These are phyloP conservation scores for Mythimna ferrago DNA, from an alignment of 2,888 invertebrate genomes.

Conservation along the genomic window DNA sequence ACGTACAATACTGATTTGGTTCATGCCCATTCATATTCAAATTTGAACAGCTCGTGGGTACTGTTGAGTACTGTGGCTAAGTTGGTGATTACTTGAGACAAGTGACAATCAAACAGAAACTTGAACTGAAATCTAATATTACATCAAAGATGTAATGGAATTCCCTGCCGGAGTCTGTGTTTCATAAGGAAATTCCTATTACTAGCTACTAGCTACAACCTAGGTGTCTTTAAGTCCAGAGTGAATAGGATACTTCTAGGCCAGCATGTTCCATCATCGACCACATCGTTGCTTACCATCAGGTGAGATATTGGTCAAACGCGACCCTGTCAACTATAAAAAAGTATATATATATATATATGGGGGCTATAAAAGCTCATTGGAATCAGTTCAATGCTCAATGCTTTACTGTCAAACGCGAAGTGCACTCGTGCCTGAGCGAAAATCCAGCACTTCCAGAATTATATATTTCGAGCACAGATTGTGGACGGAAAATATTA, in stretches of 20 bases:
- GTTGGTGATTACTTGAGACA: conserved; percentile 5
- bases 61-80: background rate
- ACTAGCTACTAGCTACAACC: too few species aligned
- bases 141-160: background rate
- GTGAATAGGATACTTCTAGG: too few species aligned
- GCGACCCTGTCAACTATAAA: too few species aligned
- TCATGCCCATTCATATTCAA: conserved; percentile 34
- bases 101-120: conserved; percentile 5
- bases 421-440: conserved; percentile 21
- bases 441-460: conserved; percentile 18
- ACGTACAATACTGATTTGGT: conserved; percentile 40
- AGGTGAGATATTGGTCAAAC: too few species aligned
- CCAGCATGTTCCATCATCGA: too few species aligned
- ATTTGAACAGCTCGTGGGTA: conserved; percentile 3
- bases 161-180: too few species aligned
- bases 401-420: conserved; percentile 23
- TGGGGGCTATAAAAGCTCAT: background rate
- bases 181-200: too few species aligned
- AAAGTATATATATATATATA: too few species aligned
- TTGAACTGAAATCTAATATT: background rate
- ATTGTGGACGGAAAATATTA: conserved; percentile 6
- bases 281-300: background rate
- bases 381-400: conserved; percentile 28
- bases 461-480: background rate
- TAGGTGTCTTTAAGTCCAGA: too few species aligned